A percentile compares a stretch with the other conserved stretches of the same genome.
Conservation (phyloP, 2,113 vertebrate species). For the Callipepla californica region DNA sequence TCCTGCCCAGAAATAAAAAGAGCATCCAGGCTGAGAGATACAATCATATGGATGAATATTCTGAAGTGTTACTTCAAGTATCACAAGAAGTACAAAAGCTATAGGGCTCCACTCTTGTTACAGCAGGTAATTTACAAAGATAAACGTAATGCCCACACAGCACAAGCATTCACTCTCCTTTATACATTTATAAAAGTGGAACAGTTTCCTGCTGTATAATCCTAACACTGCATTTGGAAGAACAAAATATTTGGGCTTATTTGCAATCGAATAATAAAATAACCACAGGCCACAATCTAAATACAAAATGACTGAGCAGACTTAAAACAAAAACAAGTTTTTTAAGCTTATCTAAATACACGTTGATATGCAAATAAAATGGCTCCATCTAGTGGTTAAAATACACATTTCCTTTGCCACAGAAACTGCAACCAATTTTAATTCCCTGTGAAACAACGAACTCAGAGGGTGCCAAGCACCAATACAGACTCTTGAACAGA, state of each 20-base stretch:
- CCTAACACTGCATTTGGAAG: not conserved
- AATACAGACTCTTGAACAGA: not conserved
- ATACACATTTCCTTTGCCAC: not conserved
- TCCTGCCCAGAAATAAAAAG: not conserved
- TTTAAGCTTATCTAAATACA: not conserved
- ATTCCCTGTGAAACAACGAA: not conserved
- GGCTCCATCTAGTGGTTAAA: conserved; percentile 57
- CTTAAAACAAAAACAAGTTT: not conserved
- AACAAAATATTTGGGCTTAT: not conserved
- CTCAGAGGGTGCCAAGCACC: not conserved
- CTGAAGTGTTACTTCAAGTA: accelerated
- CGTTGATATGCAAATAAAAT: not conserved
- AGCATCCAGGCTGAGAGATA: not conserved
- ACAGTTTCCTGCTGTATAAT: not conserved
- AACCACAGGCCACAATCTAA: not conserved
- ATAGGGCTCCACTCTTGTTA: accelerated
- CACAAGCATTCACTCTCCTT: not conserved
- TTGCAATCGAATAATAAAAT: not conserved
- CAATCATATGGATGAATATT: not conserved
- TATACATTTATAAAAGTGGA: not conserved
- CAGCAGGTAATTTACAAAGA: not conserved
- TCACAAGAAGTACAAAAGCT: not conserved
- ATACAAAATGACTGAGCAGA: not conserved
- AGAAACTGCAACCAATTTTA: not conserved
- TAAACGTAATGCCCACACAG: not conserved